Percentiles rank a stretch among this genome's conserved stretches.
Conservation (phyloP, 2,888 invertebrate genomes). For the Augiades crinisus region DNA sequence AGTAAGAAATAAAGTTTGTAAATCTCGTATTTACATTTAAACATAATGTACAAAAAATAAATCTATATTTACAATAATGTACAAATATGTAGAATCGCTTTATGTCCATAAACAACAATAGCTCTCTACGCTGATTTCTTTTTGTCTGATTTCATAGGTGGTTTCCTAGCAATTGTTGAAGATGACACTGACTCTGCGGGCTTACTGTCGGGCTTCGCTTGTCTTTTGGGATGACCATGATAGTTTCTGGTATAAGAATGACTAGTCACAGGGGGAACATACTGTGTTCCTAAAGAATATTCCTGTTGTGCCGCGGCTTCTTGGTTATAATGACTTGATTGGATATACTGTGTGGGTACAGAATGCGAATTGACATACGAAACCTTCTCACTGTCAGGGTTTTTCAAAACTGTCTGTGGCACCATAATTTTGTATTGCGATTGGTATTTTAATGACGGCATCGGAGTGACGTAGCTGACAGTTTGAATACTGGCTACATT, state of each 20-base stretch:
- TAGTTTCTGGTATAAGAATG: conserved; percentile 64
- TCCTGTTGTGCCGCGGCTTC: conserved; percentile 57
- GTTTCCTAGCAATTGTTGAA: conserved; percentile 40
- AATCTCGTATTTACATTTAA: background rate
- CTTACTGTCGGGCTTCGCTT: conserved; percentile 54
- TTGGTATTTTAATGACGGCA: conserved; percentile 63
- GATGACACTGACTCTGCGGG: conserved; percentile 35
- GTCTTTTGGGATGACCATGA: conserved; percentile 66
- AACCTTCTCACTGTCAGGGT: conserved; percentile 59
- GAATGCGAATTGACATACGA: conserved; percentile 68
- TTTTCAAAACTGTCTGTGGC: conserved; percentile 62
- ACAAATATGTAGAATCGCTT: background rate
- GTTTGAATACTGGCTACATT: conserved; percentile 51
- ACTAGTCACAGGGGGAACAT: conserved; percentile 46
- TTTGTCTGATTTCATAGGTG: conserved; percentile 35
- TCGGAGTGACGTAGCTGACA: conserved; percentile 70
- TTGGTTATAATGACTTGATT: conserved; percentile 40
- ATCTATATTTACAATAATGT: conserved; percentile 25
- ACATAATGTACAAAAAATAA: conserved; percentile 10
- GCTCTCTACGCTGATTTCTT: conserved; percentile 45
- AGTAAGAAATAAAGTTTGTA: background rate
- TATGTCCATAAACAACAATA: background rate
- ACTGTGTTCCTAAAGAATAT: conserved; percentile 51
- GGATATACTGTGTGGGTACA: conserved; percentile 49
- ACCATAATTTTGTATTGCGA: conserved; percentile 69